phyloP scores from a whole-genome alignment of 2,888 invertebrate species.

The Hirtodrosophila histrioides region DNA sequence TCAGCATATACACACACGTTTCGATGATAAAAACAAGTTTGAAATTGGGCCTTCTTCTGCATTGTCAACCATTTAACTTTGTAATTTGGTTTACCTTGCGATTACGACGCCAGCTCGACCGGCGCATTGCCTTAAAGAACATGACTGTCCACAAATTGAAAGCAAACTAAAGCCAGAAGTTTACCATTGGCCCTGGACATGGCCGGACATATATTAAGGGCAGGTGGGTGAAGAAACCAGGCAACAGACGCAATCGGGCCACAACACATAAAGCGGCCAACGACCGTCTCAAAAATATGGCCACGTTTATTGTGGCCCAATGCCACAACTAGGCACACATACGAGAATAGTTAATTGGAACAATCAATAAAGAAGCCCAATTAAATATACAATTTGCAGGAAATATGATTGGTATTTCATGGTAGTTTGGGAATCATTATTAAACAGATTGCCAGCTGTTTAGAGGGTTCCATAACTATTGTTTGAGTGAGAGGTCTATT shows the following conservation, averaged over 20 bases:
- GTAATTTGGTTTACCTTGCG: conserved; percentile 51
- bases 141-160: conserved; percentile 62
- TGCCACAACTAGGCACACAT: too few relatives aligned
- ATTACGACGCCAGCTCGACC: conserved; percentile 42
- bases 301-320: conserved; percentile 1
- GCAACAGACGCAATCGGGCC: conserved; percentile 58
- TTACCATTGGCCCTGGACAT: conserved; percentile 23
- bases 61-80: conserved; percentile 19
- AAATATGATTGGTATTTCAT: neutral
- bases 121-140: conserved; percentile 65
- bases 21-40: neutral
- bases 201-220: conserved; percentile 12
- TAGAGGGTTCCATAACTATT: too few relatives aligned
- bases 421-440: neutral
- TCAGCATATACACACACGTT: too few relatives aligned
- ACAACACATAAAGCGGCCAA: conserved; percentile 57
- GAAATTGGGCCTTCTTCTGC: neutral
- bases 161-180: conserved; percentile 51
- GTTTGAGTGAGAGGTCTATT: too few relatives aligned
- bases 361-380: conserved; percentile 42
- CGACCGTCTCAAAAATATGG: conserved; percentile 23
- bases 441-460: neutral
- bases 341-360: conserved; percentile 29
- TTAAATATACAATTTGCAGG: neutral
- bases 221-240: conserved; percentile 54